phyloP scores from a whole-genome alignment of 2,888 invertebrate genomes.

The Temnothorax rugatulus region DNA sequence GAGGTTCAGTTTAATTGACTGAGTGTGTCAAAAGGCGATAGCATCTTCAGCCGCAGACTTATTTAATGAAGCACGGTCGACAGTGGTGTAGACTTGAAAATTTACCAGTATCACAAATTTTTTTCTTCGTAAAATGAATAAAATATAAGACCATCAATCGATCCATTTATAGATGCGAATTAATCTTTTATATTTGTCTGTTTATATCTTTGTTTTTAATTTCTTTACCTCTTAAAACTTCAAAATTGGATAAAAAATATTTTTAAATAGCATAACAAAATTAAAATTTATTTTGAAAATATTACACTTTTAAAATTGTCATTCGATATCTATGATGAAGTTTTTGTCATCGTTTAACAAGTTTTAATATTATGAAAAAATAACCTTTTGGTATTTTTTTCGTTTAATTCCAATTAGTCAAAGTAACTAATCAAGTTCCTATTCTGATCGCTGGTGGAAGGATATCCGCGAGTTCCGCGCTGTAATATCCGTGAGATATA shows the following conservation, averaged over 20 bases:
- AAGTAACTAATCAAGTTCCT: not conserved
- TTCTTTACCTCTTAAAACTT: not conserved
- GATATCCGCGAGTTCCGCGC: not conserved
- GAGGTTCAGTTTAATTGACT: conserved; percentile 32
- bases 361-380: not conserved
- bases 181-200: not conserved
- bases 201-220: not conserved
- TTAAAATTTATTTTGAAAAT: not conserved
- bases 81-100: not conserved
- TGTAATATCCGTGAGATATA: conserved; percentile 13
- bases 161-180: not conserved
- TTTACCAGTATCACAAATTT: not conserved
- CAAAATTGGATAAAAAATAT: not conserved
- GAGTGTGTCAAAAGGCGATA: conserved; percentile 36
- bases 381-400: not conserved
- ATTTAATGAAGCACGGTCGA: conserved; percentile 14
- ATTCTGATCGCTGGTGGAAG: not conserved
- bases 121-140: not conserved
- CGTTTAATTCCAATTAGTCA: not conserved
- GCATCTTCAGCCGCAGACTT: conserved; percentile 29
- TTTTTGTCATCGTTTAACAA: not conserved
- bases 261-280: not conserved
- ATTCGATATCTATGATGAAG: not conserved
- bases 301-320: not conserved
- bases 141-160: not conserved